Base-by-base conservation (phyloP, 2,113 vertebrate genomes). In the Macquaria australasica region DNA sequence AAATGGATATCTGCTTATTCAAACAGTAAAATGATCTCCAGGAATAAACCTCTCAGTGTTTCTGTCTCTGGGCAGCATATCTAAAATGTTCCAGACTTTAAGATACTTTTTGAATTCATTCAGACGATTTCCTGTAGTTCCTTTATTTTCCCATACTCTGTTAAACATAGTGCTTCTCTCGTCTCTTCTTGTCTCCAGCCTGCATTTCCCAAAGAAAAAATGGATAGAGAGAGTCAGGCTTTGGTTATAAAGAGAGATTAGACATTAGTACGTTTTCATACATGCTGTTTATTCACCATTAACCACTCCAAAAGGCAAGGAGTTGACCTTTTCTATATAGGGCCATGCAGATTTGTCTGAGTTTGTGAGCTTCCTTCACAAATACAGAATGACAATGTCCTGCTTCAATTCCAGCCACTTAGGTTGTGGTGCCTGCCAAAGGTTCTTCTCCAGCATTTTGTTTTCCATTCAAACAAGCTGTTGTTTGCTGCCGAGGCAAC, bases 401-500 rank as follows among this genome's bases (percentile, higher is more conserved):
- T 71, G 37, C 25, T 39, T 70, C 62, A 53, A 21, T 68, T 75
- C 51, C 34, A 76, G 5, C 39, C 56, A 77, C 62, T 87, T 70
- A 9, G 31, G 25, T 58, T 48, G 28, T 3, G 0, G 12, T n/a
- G 21, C 0, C 16, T 53, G 45, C 70, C 81, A 83, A 83, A 66
- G 6, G 70, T 60, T 83, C 59, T 64, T 84, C 56, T 87, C 62
- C 12, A 34, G 53, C 64, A 8, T 31, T 78, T 63, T 77, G 79
- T 83, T 92, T 84, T 83, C 48, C 43, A 9, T 79, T 83, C 48
- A 55, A 16, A 81, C 37, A 48, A 74, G 43, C 55, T 2, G 23
- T 81, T 86, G 82, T 83, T 79, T 85, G 79, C 62, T 72, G 66
- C 81, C 73, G 59, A 78, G 59, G 34, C 69, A 69, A 72, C 50